Conservation (phyloP, 2,113 vertebrate genomes). For the Amphiprion percula region DNA sequence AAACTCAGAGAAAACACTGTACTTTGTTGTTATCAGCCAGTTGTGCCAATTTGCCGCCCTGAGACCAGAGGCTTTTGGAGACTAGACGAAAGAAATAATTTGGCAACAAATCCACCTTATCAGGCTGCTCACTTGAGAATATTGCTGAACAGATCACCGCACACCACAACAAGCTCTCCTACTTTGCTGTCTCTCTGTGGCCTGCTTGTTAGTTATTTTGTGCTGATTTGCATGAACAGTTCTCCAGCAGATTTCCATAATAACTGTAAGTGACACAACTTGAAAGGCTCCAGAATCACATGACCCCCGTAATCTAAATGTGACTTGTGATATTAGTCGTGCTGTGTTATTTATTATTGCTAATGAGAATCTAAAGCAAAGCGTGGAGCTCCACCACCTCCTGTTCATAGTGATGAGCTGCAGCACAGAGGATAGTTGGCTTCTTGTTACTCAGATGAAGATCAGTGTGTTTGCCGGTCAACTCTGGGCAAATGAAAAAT, state of each 20-base stretch:
- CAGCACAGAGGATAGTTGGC: neutral
- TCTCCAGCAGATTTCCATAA: neutral
- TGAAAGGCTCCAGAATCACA: neutral
- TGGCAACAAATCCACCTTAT: slow-evolving; percentile 51
- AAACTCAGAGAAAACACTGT: slow-evolving; percentile 33
- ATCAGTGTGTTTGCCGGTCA: slow-evolving; percentile 16
- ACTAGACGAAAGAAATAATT: slow-evolving; percentile 54
- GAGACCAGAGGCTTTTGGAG: slow-evolving; percentile 50
- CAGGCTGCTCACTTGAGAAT: slow-evolving; percentile 26
- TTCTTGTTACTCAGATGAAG: slow-evolving; percentile 3
- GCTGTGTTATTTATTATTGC: neutral
- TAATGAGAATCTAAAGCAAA: slow-evolving; percentile 15
- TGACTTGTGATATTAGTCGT: neutral
- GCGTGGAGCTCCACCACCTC: neutral
- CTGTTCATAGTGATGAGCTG: slow-evolving; percentile 11
- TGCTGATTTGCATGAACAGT: slow-evolving; percentile 2
- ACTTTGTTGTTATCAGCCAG: slow-evolving; percentile 42
- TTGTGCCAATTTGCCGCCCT: slow-evolving; percentile 23
- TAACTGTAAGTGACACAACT: neutral
- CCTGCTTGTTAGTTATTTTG: slow-evolving; percentile 1
- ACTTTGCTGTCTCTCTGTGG: neutral
- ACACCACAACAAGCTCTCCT: slow-evolving; percentile 14
- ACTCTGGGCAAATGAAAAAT: slow-evolving; percentile 14
- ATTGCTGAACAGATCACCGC: slow-evolving; percentile 25
- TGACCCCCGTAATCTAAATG: neutral